phyloP scores from a whole-genome alignment of 1,140 invertebrate species.

The Pinna nobilis region DNA sequence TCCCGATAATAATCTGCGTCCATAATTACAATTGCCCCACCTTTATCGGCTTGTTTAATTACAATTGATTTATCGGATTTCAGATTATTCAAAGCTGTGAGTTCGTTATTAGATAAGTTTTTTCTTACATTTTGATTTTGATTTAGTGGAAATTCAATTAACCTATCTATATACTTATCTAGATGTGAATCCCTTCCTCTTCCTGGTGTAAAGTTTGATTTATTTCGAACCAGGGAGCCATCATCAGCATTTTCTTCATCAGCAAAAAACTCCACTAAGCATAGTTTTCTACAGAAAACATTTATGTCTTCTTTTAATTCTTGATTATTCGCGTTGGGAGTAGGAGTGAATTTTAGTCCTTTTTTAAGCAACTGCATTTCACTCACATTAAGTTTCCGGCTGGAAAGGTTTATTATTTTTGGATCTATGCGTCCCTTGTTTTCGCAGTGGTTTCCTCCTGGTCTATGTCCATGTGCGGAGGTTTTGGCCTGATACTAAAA shows the following conservation, averaged over 20 bases:
- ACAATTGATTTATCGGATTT: too few relatives aligned
- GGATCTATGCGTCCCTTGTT: conserved; percentile 4
- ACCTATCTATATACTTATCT: not conserved
- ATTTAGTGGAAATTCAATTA: not conserved
- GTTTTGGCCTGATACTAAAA: too few relatives aligned
- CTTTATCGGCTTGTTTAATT: too few relatives aligned
- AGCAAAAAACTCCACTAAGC: conserved; percentile 15
- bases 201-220: conserved; percentile 14
- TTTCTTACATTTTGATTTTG: not conserved
- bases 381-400: not conserved
- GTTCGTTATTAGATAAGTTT: too few relatives aligned
- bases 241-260: not conserved
- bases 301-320: conserved; percentile 22
- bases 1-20: not conserved
- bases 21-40: not conserved
- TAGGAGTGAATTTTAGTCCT: conserved; percentile 29
- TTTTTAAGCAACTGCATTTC: conserved; percentile 22
- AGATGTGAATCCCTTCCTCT: not conserved
- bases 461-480: too few relatives aligned
- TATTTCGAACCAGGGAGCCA: conserved; percentile 13
- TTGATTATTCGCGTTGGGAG: not conserved
- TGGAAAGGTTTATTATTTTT: conserved; percentile 29
- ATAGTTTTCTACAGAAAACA: not conserved
- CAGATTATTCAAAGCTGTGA: too few relatives aligned
- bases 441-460: too few relatives aligned